Evolutionary conservation across 2,797 vertebrate genomes (phyloP), one percentile per base, ranked within the genome.

Genomic region (Gephyroberyx darwinii): DNA sequence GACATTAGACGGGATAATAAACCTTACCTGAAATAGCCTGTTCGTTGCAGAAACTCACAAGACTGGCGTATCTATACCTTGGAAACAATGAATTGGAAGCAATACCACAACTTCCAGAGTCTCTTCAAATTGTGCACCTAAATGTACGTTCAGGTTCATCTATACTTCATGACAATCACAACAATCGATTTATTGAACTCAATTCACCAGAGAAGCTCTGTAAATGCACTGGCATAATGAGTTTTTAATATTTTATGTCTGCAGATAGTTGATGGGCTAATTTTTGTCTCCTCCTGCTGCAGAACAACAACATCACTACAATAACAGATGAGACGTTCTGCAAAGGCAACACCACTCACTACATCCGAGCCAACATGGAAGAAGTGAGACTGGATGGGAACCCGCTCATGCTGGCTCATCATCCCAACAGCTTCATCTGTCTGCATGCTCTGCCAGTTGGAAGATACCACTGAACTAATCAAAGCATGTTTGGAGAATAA

Each of bases 261-360:
- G 8, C 5, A 68, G 5, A 9, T 47, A 48, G n/a, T 22, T 7
- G 0, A 66, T 3, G 7, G 10, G 1, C 55, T 8, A 54, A 74
- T 17, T 12, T 26, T 52, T 47, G 31, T 81, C 16, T 63, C 47
- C 39, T 75, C 57, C 30, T 16, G 55, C 86, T 91, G 56, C 94
- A 98, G 97, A 94, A 96, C 87, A 98, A 99, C 91, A 96, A 95
- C 70, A 98, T 98, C 86, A 90, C 91, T 41, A 91, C 91, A 20
- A 90, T 98, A 87, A 95, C 94, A 0, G 96, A 97, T 4, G 92
- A 96, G 68, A 98, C 97, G 0, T 99, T 99, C 94, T 98, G 96
- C 93, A 97, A 95, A 91, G 93, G 95, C 5, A 96, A 96, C 71
- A 90, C 88, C 80, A 96, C 94, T 3, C 84, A 91, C 61, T 98